These are phyloP conservation scores for Chironomus tentans DNA, from an alignment of 2,888 invertebrate species.

Conservation along the genomic window DNA sequence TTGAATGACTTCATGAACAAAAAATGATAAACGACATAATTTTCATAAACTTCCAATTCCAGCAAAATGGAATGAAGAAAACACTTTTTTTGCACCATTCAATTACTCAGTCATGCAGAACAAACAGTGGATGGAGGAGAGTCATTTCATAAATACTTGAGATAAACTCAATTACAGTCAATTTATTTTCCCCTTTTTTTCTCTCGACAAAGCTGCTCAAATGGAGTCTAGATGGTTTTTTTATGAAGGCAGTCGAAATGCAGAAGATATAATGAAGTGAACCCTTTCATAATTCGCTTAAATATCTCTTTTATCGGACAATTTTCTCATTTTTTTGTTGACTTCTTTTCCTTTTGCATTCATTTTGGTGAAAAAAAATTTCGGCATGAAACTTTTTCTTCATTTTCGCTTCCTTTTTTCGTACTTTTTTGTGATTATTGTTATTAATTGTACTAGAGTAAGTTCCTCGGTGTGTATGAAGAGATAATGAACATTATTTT, in stretches of 20 bases:
- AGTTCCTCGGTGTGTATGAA: no score
- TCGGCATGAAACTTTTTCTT: background rate
- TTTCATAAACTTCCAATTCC: no score
- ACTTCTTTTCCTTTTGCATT: background rate
- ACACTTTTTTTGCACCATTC: no score
- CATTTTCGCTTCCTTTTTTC: background rate
- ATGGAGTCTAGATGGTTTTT: background rate
- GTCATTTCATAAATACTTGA: background rate
- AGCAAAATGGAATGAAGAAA: no score
- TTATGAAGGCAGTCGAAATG: background rate
- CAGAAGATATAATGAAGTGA: background rate
- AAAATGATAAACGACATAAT: no score
- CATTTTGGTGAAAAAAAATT: no score
- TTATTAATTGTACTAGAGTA: no score
- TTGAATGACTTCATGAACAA: no score
- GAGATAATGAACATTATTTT: no score
- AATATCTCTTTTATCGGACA: background rate
- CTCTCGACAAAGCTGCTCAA: background rate
- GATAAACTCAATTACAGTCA: constrained; percentile 1
- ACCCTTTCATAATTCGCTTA: constrained; percentile 3
- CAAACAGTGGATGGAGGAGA: no score
- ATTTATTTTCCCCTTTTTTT: background rate
- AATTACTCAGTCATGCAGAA: no score
- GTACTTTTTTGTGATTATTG: background rate
- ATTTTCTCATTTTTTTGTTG: background rate